Conservation (phyloP, 2,113 vertebrate genomes). For the Panthera tigris region DNA sequence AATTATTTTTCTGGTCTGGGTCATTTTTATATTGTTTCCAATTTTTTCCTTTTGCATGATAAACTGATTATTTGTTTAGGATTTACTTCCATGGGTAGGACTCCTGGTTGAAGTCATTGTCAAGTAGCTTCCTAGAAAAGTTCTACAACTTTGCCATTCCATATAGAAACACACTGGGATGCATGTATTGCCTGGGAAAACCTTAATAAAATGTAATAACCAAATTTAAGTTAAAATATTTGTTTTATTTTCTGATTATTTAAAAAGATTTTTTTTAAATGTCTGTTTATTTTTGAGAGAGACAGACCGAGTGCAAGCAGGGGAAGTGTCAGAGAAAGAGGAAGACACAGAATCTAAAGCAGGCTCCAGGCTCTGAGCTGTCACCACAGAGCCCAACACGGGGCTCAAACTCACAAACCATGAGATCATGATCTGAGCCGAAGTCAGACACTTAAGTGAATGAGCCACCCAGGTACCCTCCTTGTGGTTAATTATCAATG, state of each 20-base stretch:
- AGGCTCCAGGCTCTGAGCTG: too few species aligned
- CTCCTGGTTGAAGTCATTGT: not conserved
- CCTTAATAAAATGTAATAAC: not conserved
- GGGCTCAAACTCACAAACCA: too few species aligned
- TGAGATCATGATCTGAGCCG: too few species aligned
- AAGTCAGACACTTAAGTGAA: too few species aligned
- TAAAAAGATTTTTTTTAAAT: too few species aligned
- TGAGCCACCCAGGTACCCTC: too few species aligned
- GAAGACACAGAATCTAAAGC: too few species aligned
- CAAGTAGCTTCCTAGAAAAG: not conserved
- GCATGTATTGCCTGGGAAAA: not conserved
- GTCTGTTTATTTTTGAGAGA: too few species aligned
- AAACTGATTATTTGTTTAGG: not conserved
- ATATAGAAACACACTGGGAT: not conserved
- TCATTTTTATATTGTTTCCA: not conserved
- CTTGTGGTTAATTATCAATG: not conserved
- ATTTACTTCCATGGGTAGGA: not conserved
- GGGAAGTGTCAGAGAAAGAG: too few species aligned
- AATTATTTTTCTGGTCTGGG: not conserved
- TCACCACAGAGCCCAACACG: too few species aligned
- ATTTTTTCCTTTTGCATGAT: constrained; percentile 4
- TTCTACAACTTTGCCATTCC: not conserved
- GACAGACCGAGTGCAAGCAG: too few species aligned
- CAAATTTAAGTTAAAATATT: not conserved
- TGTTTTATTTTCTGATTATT: not conserved